phyloP scores from a whole-genome alignment of 2,797 vertebrate species.

The Lagocephalus sceleratus region DNA sequence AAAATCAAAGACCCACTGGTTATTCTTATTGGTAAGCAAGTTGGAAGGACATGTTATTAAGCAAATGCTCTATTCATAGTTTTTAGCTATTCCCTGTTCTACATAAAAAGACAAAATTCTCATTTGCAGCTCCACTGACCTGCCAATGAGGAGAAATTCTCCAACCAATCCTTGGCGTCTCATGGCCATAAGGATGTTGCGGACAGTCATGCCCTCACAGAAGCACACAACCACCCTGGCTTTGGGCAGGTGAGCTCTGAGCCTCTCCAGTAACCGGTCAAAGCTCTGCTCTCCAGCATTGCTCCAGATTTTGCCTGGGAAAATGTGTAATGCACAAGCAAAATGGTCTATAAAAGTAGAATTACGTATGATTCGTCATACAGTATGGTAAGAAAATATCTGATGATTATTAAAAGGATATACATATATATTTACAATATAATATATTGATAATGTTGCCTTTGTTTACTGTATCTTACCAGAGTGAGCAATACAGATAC shows the following conservation, averaged over 20 bases:
- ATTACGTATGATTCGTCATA: neutral
- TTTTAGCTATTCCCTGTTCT: neutral
- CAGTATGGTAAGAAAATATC: neutral
- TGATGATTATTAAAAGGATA: neutral
- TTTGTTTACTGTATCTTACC: slow-evolving; percentile 64
- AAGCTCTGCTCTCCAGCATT: slow-evolving; percentile 95
- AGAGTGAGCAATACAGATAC: slow-evolving; percentile 97
- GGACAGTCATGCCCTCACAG: slow-evolving; percentile 97
- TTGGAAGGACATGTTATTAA: neutral
- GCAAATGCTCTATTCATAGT: neutral
- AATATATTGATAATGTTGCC: neutral
- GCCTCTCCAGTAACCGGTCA: slow-evolving; percentile 89
- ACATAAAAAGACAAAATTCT: neutral
- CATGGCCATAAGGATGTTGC: slow-evolving; percentile 97
- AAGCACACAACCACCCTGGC: slow-evolving; percentile 97
- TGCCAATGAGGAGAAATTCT: slow-evolving; percentile 93
- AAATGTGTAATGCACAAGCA: slow-evolving; percentile 1
- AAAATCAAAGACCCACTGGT: too few species aligned
- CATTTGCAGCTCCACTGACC: slow-evolving; percentile 77
- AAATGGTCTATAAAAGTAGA: slow-evolving; percentile 8
- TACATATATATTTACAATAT: neutral
- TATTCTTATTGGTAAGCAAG: neutral
- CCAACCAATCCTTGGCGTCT: slow-evolving; percentile 87
- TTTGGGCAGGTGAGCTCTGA: slow-evolving; percentile 90
- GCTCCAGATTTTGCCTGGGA: slow-evolving; percentile 91